Percentiles rank a stretch among this genome's conserved stretches.
These are phyloP conservation scores for Eupsittula cactorum DNA, from an alignment of 2,113 vertebrate genomes.

Conservation along the genomic window DNA sequence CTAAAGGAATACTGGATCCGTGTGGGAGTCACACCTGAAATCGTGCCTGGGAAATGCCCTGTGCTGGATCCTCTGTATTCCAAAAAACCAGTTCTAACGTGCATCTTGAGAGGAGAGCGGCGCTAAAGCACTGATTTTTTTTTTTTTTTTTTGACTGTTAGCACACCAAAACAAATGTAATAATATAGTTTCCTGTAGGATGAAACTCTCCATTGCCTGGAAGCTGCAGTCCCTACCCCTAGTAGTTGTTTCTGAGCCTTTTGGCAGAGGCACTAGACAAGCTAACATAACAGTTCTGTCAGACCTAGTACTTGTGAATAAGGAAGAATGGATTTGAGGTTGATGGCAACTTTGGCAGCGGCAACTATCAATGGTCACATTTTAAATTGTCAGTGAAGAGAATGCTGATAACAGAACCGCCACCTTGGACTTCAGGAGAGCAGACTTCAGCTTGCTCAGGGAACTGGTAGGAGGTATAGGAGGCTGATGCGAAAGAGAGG, in stretches of 20 bases:
- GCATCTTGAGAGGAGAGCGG: not conserved
- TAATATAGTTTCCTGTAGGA: not conserved
- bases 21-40: not conserved
- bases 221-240: not conserved
- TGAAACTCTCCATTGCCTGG: not conserved
- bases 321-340: not conserved
- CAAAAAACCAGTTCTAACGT: not conserved
- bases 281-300: not conserved
- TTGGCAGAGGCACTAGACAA: not conserved
- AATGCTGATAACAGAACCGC: not conserved
- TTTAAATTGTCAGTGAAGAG: not conserved
- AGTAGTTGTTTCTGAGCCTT: not conserved
- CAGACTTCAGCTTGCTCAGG: not conserved
- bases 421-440: not conserved
- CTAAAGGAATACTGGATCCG: not conserved
- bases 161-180: not conserved
- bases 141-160: not conserved
- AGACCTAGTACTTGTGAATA: not conserved
- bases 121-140: not conserved
- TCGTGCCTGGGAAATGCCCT: not conserved
- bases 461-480: not conserved
- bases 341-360: not conserved
- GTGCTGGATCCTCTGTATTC: not conserved
- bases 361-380: not conserved
- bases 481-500: not conserved